phyloP scores from a whole-genome alignment of 1,140 invertebrate genomes.

The Lethrus apterus region DNA sequence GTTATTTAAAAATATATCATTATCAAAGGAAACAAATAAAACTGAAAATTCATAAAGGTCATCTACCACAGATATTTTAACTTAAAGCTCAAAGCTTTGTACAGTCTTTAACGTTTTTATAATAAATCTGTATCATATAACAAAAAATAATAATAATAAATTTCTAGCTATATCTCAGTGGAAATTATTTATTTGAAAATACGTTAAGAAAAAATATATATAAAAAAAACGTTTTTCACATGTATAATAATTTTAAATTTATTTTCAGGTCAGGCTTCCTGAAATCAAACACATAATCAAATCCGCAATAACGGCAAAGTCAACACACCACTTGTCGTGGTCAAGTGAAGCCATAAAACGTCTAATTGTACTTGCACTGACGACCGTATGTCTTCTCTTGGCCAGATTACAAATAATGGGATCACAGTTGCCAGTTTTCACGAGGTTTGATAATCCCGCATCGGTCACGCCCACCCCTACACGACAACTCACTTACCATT shows the following conservation, averaged over 20 bases:
- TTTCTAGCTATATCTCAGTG: too few species aligned
- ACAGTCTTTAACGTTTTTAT: too few species aligned
- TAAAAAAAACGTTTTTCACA: constrained; percentile 1
- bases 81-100: too few species aligned
- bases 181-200: too few species aligned
- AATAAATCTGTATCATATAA: too few species aligned
- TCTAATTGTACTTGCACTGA: constrained; percentile 64
- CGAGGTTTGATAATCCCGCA: constrained; percentile 90
- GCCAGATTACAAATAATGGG: constrained; percentile 90
- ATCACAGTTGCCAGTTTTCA: constrained; percentile 91
- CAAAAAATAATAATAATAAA: too few species aligned
- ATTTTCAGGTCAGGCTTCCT: constrained; percentile 56
- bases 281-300: constrained; percentile 54
- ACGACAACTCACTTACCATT: constrained; percentile 89
- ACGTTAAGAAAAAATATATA: too few species aligned
- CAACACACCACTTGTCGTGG: constrained; percentile 54
- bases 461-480: constrained; percentile 68
- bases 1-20: too few species aligned
- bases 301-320: constrained; percentile 56
- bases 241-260: constrained; percentile 4
- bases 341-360: constrained; percentile 69
- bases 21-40: too few species aligned
- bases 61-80: too few species aligned
- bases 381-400: constrained; percentile 76
- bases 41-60: too few species aligned